Percentiles rank a stretch among this genome's conserved stretches.
These are phyloP conservation scores for Protomyctophum bolini DNA, from an alignment of 2,113 vertebrate species.

Conservation along the genomic window DNA sequence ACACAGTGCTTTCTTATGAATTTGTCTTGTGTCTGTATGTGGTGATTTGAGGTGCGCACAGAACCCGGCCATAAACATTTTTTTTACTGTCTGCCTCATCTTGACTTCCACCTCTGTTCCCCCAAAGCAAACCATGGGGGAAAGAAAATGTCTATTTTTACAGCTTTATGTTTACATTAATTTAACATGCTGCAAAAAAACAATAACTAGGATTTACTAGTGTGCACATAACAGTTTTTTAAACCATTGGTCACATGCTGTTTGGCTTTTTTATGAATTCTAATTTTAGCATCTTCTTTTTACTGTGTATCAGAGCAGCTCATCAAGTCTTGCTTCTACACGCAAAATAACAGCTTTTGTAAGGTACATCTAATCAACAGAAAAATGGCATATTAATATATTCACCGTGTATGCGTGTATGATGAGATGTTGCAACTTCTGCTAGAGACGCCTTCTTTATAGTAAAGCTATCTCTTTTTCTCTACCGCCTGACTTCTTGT, in stretches of 20 bases:
- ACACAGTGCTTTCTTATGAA: conserved; percentile 34
- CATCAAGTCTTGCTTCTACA: conserved; percentile 64
- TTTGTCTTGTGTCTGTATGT: conserved; percentile 30
- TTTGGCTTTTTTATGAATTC: conserved; percentile 48
- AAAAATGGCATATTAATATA: conserved; percentile 73
- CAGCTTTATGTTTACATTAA: conserved; percentile 20
- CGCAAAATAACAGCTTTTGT: conserved; percentile 74
- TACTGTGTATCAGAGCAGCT: conserved; percentile 61
- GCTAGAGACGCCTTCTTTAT: conserved; percentile 81
- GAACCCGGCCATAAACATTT: neutral
- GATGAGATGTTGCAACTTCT: conserved; percentile 80
- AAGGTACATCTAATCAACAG: conserved; percentile 65
- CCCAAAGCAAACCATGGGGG: neutral
- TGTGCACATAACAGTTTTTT: conserved; percentile 33
- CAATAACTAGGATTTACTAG: conserved; percentile 20
- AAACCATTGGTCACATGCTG: conserved; percentile 29
- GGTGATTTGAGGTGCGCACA: conserved; percentile 16
- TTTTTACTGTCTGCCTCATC: conserved; percentile 27
- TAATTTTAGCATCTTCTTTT: conserved; percentile 55
- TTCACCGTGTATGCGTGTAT: conserved; percentile 81
- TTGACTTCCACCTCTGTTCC: neutral
- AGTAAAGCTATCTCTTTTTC: conserved; percentile 83
- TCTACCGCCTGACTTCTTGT: conserved; percentile 61
- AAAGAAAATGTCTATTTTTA: conserved; percentile 31
- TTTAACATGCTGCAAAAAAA: conserved; percentile 45